Conservation (phyloP, 2,797 vertebrate genomes). For the Lutra lutra region DNA sequence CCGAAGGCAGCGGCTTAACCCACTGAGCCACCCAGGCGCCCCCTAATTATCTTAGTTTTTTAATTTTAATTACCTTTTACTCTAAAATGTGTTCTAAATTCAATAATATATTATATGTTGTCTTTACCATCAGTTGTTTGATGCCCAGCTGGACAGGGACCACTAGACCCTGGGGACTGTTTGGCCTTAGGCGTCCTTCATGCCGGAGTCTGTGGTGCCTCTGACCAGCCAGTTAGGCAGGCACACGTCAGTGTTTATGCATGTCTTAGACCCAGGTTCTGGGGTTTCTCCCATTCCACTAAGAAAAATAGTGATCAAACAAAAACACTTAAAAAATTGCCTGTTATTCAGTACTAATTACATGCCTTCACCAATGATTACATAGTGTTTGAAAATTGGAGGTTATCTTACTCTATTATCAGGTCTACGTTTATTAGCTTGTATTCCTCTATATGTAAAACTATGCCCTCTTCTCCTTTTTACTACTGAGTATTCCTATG, state of each 20-base stretch:
- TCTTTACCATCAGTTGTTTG: background rate
- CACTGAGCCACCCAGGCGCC: too few relatives aligned
- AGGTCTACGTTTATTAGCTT: background rate
- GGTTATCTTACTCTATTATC: background rate
- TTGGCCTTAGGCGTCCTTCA: background rate
- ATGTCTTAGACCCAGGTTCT: background rate
- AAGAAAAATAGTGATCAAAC: background rate
- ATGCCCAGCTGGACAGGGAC: too few relatives aligned
- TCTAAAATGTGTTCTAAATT: background rate
- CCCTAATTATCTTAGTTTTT: too few relatives aligned
- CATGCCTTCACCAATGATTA: background rate
- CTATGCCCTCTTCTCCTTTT: background rate
- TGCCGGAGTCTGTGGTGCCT: fast-evolving
- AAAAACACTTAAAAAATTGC: background rate
- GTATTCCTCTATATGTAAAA: background rate
- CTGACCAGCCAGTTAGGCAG: background rate
- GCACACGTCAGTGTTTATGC: background rate
- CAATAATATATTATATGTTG: background rate
- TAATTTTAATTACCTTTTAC: background rate
- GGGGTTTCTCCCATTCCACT: background rate
- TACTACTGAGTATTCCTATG: background rate
- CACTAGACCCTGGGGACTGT: background rate
- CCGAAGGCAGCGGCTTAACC: too few relatives aligned
- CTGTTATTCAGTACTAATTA: background rate
- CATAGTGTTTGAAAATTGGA: background rate